phyloP scores from a whole-genome alignment of 2,888 invertebrate species.

The Acrobasis consociella region DNA sequence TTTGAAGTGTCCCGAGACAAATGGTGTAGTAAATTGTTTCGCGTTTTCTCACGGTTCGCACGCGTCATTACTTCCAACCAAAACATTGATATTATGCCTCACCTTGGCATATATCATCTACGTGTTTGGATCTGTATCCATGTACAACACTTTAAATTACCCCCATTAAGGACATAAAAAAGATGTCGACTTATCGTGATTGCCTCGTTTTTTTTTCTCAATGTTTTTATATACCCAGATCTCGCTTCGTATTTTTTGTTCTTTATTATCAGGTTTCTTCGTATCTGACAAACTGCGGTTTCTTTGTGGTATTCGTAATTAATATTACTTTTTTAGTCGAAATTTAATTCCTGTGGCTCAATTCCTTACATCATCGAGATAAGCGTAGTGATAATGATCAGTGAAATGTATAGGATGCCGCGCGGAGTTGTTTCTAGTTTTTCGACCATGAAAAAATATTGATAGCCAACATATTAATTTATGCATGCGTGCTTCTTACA shows the following conservation, averaged over 20 bases:
- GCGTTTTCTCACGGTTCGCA: constrained; percentile 2
- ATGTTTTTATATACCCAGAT: constrained; percentile 13
- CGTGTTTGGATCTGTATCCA: constrained; percentile 15
- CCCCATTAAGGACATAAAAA: constrained; percentile 30
- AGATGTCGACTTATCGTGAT: constrained; percentile 40
- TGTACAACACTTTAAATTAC: constrained; percentile 19
- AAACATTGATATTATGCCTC: constrained; percentile 16
- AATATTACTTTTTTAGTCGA: constrained; percentile 34
- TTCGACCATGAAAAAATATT: constrained; percentile 5
- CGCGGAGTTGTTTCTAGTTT: not conserved
- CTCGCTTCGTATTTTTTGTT: constrained; percentile 25
- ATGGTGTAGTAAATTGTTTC: not conserved
- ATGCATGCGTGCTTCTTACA: not conserved
- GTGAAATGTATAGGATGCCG: not conserved
- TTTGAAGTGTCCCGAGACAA: not conserved
- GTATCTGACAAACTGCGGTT: constrained; percentile 43
- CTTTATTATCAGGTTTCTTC: constrained; percentile 46
- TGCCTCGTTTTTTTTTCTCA: constrained; percentile 36
- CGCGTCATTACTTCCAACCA: constrained; percentile 10
- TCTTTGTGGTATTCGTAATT: constrained; percentile 43
- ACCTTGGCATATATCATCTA: constrained; percentile 21
- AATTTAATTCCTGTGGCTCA: constrained; percentile 12
- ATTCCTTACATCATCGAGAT: constrained; percentile 19
- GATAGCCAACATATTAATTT: not conserved
- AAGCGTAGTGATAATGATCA: constrained; percentile 8